Evolutionary conservation across 64 coral and sea anemone genomes (phyloP).

Genomic region (Hydrozoanthus tunicans): DNA sequence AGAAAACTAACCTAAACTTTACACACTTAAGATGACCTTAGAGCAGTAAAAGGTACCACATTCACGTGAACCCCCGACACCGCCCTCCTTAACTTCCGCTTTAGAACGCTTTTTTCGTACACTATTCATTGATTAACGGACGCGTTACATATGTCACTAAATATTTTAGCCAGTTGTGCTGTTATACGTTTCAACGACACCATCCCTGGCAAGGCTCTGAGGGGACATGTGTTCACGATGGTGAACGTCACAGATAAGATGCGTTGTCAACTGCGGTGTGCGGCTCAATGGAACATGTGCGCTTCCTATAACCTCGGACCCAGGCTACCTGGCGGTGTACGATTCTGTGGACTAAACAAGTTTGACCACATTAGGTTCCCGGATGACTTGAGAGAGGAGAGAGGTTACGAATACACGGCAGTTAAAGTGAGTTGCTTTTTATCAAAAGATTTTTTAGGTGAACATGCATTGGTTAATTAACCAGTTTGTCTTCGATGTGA

Average conservation of each 20-base stretch:
- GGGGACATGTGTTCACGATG: neutral
- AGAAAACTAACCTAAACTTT: too few relatives aligned
- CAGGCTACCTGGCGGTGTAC: neutral
- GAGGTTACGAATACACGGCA: neutral
- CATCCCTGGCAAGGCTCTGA: neutral
- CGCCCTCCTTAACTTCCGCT: too few relatives aligned
- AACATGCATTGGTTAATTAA: neutral
- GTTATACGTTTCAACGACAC: neutral
- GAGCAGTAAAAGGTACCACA: too few relatives aligned
- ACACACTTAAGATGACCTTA: too few relatives aligned
- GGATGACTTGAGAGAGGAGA: neutral
- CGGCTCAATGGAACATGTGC: neutral
- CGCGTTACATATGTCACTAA: neutral
- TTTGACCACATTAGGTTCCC: slow-evolving; percentile 29
- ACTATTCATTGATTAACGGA: too few relatives aligned
- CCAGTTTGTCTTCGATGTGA: neutral
- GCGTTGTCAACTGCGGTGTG: slow-evolving; percentile 7
- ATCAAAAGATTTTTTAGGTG: neutral
- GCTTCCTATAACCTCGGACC: slow-evolving; percentile 7
- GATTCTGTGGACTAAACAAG: slow-evolving; percentile 13
- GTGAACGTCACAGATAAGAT: slow-evolving; percentile 13
- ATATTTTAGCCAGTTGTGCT: neutral
- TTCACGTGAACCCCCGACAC: too few relatives aligned
- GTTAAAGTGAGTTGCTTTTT: neutral
- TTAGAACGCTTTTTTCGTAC: too few relatives aligned